phyloP scores from a whole-genome alignment of 2,888 invertebrate species.

The Alitta virens region DNA sequence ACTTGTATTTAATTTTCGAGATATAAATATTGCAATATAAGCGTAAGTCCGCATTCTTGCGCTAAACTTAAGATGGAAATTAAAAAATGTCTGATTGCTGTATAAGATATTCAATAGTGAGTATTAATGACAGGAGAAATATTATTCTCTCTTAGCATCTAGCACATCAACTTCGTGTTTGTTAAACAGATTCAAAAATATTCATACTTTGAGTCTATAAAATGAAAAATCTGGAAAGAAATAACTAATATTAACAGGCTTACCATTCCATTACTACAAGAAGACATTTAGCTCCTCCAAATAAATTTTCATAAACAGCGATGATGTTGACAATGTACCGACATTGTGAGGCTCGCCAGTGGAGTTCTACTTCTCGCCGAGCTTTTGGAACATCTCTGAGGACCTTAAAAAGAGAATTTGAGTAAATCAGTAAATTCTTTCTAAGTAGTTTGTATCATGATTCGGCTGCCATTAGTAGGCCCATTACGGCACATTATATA shows the following conservation, averaged over 20 bases:
- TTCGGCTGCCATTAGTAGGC: too few species aligned
- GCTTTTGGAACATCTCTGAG: slow-evolving; percentile 90
- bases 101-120: background rate
- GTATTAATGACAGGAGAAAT: background rate
- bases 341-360: slow-evolving; percentile 86
- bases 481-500: too few species aligned
- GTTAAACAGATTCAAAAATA: background rate
- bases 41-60: too few species aligned
- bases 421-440: too few species aligned
- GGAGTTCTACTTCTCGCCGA: slow-evolving; percentile 89
- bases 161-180: background rate
- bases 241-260: slow-evolving; percentile 22
- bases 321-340: slow-evolving; percentile 87
- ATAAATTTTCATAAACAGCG: slow-evolving; percentile 97
- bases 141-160: background rate
- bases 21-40: too few species aligned
- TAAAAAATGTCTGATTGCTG: too few species aligned
- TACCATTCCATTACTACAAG: slow-evolving; percentile 99
- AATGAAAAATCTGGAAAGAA: background rate
- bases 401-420: slow-evolving; percentile 67
- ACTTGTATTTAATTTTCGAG: too few species aligned
- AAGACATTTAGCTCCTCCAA: slow-evolving; percentile 78
- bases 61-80: too few species aligned
- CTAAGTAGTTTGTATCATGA: too few species aligned
- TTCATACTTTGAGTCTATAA: background rate